Evolutionary conservation across 2,113 vertebrate species (phyloP).

Genomic region (Motacilla alba): DNA sequence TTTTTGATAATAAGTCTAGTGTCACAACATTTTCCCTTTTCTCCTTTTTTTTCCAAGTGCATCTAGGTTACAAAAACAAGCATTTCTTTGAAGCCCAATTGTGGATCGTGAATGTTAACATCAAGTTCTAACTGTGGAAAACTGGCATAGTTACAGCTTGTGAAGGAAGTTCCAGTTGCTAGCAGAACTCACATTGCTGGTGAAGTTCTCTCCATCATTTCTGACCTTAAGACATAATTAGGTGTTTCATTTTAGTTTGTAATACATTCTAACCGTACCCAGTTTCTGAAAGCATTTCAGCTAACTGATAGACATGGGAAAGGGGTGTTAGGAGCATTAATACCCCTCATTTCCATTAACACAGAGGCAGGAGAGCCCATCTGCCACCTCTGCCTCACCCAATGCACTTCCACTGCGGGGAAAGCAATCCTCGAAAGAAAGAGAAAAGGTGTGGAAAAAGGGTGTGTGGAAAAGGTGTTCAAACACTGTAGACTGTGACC

Average conservation of each 20-base stretch:
- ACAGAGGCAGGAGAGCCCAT: neutral
- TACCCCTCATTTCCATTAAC: neutral
- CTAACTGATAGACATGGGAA: neutral
- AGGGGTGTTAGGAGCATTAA: neutral
- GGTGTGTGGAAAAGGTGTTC: neutral
- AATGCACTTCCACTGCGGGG: neutral
- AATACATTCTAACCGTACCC: neutral
- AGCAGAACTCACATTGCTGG: neutral
- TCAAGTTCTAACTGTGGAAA: slow-evolving; percentile 52
- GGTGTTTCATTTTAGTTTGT: neutral
- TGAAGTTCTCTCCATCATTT: neutral
- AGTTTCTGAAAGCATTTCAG: neutral
- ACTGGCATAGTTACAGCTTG: slow-evolving; percentile 31
- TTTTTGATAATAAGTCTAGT: neutral
- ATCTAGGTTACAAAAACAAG: slow-evolving; percentile 58
- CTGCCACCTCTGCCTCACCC: neutral
- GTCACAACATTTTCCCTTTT: slow-evolving; percentile 51
- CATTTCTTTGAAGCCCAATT: slow-evolving; percentile 53
- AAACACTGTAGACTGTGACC: neutral
- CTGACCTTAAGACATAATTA: slow-evolving; percentile 18
- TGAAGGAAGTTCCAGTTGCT: slow-evolving; percentile 20
- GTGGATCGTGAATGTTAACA: neutral
- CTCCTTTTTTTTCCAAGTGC: neutral
- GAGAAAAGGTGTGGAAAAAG: neutral
- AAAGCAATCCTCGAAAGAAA: neutral